phyloP scores from a whole-genome alignment of 2,797 vertebrate genomes.

The Urophycis tenuis region DNA sequence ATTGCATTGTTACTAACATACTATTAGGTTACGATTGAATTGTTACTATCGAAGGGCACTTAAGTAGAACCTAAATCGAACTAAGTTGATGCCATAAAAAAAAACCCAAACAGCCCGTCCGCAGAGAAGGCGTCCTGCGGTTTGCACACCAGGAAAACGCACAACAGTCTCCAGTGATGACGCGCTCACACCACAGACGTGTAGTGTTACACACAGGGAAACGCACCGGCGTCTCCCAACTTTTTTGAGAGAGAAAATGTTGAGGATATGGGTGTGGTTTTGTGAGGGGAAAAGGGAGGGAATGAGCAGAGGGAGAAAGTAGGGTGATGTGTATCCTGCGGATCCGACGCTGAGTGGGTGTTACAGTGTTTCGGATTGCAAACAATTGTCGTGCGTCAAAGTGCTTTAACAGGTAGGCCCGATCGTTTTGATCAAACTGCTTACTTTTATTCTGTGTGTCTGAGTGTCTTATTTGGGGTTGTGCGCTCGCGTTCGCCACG shows the following conservation, averaged over 20 bases:
- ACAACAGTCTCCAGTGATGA: background rate
- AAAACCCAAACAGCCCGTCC: background rate
- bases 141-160: background rate
- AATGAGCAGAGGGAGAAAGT: constrained; percentile 51
- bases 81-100: no score
- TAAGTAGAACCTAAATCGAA: background rate
- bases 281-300: constrained; percentile 54
- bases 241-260: constrained; percentile 28
- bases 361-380: constrained; percentile 52
- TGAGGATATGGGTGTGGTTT: constrained; percentile 70
- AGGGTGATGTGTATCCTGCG: constrained; percentile 54
- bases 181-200: background rate
- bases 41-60: background rate
- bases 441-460: constrained; percentile 20
- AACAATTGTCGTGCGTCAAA: constrained; percentile 53
- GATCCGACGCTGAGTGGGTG: constrained; percentile 66
- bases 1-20: no score
- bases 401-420: constrained; percentile 59
- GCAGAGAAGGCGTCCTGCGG: background rate
- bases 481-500: background rate
- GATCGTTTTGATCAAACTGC: constrained; percentile 19
- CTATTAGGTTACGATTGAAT: no score
- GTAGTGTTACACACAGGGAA: constrained; percentile 14
- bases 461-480: rapidly evolving
- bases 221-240: background rate